A percentile compares a stretch with the other conserved stretches of the same genome.
Conservation (phyloP, 2,888 invertebrate species). For the Apodemia mormo region DNA sequence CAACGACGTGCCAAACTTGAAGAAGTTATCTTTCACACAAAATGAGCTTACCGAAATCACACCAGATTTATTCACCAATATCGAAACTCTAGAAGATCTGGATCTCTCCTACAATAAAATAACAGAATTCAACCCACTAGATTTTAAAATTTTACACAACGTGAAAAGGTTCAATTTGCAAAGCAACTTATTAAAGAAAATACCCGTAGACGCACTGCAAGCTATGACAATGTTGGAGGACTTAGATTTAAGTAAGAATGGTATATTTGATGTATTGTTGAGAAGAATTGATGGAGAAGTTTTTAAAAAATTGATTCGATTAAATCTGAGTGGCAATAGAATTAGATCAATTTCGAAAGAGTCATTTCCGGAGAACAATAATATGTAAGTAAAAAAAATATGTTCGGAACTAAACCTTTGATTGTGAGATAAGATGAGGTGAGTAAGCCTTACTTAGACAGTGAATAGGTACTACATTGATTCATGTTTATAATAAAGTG, state of each 20-base stretch:
- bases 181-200: constrained; percentile 64
- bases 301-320: constrained; percentile 56
- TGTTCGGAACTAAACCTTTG: too few relatives aligned
- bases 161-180: constrained; percentile 71
- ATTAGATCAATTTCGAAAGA: constrained; percentile 66
- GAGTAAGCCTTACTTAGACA: too few relatives aligned
- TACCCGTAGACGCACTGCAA: constrained; percentile 63
- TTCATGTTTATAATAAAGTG: too few relatives aligned
- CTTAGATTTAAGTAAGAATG: constrained; percentile 77
- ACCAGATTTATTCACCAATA: constrained; percentile 69
- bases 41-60: constrained; percentile 72
- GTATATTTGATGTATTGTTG: constrained; percentile 61
- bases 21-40: constrained; percentile 70
- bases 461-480: too few relatives aligned
- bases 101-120: constrained; percentile 79
- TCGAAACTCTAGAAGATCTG: constrained; percentile 65
- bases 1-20: constrained; percentile 60
- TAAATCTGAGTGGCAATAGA: constrained; percentile 76
- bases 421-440: too few relatives aligned
- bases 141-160: constrained; percentile 60
- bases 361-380: constrained; percentile 63
- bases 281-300: constrained; percentile 51
- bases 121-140: constrained; percentile 58
- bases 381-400: constrained; percentile 57
- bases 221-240: constrained; percentile 64